Percentiles rank a stretch among this genome's conserved stretches.
Evolutionary conservation across 2,797 vertebrate species (phyloP).

Genomic region (Tympanoctomys barrerae): DNA sequence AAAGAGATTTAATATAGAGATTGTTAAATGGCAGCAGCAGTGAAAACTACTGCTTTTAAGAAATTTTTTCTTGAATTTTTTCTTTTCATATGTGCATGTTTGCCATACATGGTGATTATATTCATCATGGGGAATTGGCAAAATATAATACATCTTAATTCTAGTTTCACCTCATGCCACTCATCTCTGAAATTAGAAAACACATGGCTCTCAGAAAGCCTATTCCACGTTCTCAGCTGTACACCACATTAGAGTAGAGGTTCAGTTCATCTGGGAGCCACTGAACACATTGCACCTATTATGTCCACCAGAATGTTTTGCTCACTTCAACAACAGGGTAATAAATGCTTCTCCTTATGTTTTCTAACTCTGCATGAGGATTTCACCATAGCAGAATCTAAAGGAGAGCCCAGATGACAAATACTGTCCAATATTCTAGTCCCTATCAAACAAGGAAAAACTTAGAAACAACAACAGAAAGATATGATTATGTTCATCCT

Average conservation of each 20-base stretch:
- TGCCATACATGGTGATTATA: background rate
- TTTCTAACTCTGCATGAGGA: background rate
- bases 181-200: background rate
- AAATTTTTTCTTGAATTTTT: background rate
- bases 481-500: background rate
- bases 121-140: background rate
- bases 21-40: background rate
- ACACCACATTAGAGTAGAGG: background rate
- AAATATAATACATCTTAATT: background rate
- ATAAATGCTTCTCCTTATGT: background rate
- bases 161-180: background rate
- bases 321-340: background rate
- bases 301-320: background rate
- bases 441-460: constrained; percentile 1
- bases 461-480: background rate
- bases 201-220: background rate
- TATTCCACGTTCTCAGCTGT: background rate
- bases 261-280: background rate
- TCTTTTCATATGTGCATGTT: background rate
- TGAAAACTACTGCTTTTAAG: background rate
- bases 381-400: background rate
- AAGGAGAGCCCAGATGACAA: background rate
- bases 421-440: background rate
- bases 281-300: background rate
- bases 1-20: background rate